Percentiles rank a stretch among this genome's conserved stretches.
These are phyloP conservation scores for Plumapathes pennacea DNA, from an alignment of 92 coral and sea anemone genomes.

Conservation along the genomic window DNA sequence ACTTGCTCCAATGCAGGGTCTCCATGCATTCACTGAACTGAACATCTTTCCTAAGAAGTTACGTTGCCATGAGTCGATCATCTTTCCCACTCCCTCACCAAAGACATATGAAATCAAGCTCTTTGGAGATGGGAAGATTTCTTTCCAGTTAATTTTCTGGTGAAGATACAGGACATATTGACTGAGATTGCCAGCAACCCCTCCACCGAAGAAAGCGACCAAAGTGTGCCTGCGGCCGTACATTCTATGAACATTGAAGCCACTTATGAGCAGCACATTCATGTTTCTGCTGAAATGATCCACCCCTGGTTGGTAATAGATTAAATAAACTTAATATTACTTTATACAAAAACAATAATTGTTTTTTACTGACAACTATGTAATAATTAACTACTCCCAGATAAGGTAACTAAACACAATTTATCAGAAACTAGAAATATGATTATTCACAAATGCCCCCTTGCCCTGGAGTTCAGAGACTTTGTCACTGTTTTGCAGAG, in stretches of 20 bases:
- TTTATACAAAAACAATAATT: neutral
- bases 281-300: constrained; percentile 80
- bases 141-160: constrained; percentile 61
- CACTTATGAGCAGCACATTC: constrained; percentile 62
- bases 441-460: no score
- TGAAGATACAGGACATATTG: constrained; percentile 67
- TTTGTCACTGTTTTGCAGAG: no score
- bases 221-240: constrained; percentile 81
- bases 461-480: no score
- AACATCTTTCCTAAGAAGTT: constrained; percentile 47
- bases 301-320: constrained; percentile 45
- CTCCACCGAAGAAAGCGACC: constrained; percentile 81
- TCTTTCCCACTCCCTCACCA: constrained; percentile 40
- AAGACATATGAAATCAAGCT: constrained; percentile 63
- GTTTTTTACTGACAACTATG: no score
- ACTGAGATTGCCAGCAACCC: constrained; percentile 75
- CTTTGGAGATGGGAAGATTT: constrained; percentile 62
- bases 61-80: constrained; percentile 51
- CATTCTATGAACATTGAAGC: constrained; percentile 65
- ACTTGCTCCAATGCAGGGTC: constrained; percentile 87
- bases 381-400: no score
- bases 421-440: no score
- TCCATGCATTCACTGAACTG: constrained; percentile 59
- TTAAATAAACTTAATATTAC: neutral
- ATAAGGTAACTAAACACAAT: no score